Conservation (phyloP, 1,140 invertebrate species). For the Gonioctena quinquepunctata region DNA sequence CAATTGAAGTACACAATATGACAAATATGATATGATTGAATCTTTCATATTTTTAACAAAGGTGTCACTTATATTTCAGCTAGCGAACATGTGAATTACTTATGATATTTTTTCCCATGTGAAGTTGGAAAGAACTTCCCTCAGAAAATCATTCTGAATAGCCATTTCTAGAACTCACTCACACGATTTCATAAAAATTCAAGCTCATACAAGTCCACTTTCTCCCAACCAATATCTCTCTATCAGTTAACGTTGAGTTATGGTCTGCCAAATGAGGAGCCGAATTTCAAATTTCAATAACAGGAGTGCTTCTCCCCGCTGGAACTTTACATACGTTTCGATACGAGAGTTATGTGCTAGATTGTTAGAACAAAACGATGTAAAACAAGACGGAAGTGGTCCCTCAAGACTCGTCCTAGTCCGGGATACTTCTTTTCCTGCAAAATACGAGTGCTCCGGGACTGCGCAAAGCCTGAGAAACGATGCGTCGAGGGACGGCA, state of each 20-base stretch:
- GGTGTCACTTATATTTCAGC: no score
- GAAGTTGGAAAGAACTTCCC: no score
- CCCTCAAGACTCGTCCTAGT: slow-evolving; percentile 47
- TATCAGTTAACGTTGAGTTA: slow-evolving; percentile 42
- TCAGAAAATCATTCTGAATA: no score
- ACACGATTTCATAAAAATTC: not conserved
- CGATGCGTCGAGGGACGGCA: slow-evolving; percentile 56
- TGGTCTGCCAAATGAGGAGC: slow-evolving; percentile 49
- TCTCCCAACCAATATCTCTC: not conserved
- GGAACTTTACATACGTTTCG: slow-evolving; percentile 37
- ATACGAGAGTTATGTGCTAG: slow-evolving; percentile 52
- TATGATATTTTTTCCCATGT: no score
- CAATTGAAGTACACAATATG: no score
- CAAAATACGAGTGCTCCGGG: slow-evolving; percentile 56
- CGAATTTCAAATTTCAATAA: slow-evolving; percentile 56
- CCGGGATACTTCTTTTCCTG: slow-evolving; percentile 28
- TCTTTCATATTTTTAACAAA: no score
- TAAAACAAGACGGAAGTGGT: slow-evolving; percentile 56
- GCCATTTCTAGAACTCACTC: no score
- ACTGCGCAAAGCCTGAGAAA: slow-evolving; percentile 48
- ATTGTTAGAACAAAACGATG: slow-evolving; percentile 59
- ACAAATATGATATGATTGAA: no score
- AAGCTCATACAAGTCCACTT: not conserved
- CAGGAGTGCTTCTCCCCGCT: slow-evolving; percentile 44
- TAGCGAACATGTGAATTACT: no score